Evolutionary conservation across 2,113 vertebrate species (phyloP), one percentile per base, ranked within the genome.

Genomic region (Cyphomyrus discorhynchus): DNA sequence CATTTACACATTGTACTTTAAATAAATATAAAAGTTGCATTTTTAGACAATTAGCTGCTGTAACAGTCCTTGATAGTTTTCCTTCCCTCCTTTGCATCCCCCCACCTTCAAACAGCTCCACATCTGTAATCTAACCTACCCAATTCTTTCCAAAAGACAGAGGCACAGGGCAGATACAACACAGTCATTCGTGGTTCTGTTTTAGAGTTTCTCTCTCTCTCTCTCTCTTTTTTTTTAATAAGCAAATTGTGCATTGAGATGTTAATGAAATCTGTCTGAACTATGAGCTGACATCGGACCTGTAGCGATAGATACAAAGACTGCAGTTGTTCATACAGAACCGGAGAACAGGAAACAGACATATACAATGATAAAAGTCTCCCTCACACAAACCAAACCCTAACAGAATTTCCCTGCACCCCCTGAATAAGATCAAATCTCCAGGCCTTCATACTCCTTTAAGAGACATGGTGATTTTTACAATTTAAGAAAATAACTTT

Each of bases 401-500:
- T 66, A 42, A 8, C 2, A 53, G 52, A 87, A 80, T n/a, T 39
- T 19, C 66, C 39, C 19, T 50, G 46, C 49, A 77, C 62, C 88
- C 66, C 19, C 27, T 19, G 45, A 70, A 66, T 52, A 86, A 86
- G 66, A 88, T 88, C 17, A 80, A 80, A 66, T 42, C 39, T 49
- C 56, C 62, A 46, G 53, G 86, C 70, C 19, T 88, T 47, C 19
- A 46, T 42, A 80, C 35, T 50, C 87, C 56, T 27, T 53, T 50
- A 95, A 94, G 94, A 92, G 93, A 95, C 93, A 56, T 53, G 47
- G 80, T 58, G 82, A 45, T 84, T 62, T 84, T 89, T 93, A 93
- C 93, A 90, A 89, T 58, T 70, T 49, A 21, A 9, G 17, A 92
- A 90, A 93, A 89, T 94, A 95, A 94, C 92, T 95, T 93, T 94